phyloP scores from a whole-genome alignment of 1,140 invertebrate species.

The Agrypnia vestita region DNA sequence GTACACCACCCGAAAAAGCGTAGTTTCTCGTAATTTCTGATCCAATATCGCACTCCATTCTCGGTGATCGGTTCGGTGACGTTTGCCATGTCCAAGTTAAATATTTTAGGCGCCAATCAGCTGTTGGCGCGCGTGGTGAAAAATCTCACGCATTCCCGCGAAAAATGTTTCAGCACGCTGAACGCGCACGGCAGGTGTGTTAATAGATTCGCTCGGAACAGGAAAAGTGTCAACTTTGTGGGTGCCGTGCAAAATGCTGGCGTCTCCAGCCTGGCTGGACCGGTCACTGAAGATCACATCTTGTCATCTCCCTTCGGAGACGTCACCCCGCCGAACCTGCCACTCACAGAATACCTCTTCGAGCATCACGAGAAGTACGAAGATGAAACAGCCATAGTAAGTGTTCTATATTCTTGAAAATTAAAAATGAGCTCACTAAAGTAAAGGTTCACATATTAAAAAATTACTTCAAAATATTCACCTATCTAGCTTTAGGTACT shows the following conservation, averaged over 20 bases:
- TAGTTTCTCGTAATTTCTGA: too few relatives aligned
- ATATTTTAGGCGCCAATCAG: slow-evolving; percentile 27
- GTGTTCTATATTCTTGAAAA: too few relatives aligned
- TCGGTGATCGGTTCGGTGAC: neutral
- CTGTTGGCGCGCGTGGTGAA: neutral
- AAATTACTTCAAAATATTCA: too few relatives aligned
- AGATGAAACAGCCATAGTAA: slow-evolving; percentile 74
- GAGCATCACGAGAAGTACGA: slow-evolving; percentile 70
- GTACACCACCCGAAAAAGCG: neutral
- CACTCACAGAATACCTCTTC: slow-evolving; percentile 73
- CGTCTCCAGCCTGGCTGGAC: slow-evolving; percentile 65
- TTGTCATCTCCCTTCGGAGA: slow-evolving; percentile 71
- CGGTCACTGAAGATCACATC: slow-evolving; percentile 65
- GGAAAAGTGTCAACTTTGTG: neutral
- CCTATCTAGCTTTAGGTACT: too few relatives aligned
- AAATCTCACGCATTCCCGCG: slow-evolving; percentile 8
- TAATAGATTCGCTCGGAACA: neutral
- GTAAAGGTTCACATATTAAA: too few relatives aligned
- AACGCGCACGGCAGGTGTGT: neutral
- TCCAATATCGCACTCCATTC: neutral
- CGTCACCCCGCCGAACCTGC: slow-evolving; percentile 70
- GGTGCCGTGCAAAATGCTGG: slow-evolving; percentile 4
- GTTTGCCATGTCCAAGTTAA: slow-evolving; percentile 31
- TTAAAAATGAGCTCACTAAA: too few relatives aligned
- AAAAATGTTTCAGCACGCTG: slow-evolving; percentile 23